phyloP scores from a whole-genome alignment of 2,888 invertebrate species.

The Himalopsyche kuldschensis region DNA sequence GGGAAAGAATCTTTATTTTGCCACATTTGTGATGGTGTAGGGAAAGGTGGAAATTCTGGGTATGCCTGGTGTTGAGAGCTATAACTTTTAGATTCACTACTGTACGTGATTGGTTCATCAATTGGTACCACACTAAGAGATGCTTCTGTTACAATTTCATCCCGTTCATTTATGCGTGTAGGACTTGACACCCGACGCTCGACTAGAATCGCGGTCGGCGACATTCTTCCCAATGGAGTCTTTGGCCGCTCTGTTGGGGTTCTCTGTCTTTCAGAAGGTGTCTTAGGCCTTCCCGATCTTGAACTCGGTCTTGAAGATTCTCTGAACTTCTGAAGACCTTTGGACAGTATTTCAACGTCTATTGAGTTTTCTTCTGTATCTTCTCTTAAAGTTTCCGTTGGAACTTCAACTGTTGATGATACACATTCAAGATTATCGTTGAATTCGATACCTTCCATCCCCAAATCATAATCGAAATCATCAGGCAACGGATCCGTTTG shows the following conservation, averaged over 20 bases:
- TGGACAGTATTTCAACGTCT: constrained; percentile 59
- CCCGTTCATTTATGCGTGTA: constrained; percentile 60
- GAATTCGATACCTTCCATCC: constrained; percentile 48
- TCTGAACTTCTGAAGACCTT: constrained; percentile 55
- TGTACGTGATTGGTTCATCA: constrained; percentile 47
- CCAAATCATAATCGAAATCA: constrained; percentile 69
- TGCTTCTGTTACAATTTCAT: constrained; percentile 68
- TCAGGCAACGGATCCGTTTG: constrained; percentile 85
- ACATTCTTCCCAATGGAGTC: constrained; percentile 59
- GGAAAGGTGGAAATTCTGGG: constrained; percentile 40
- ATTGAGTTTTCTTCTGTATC: constrained; percentile 45
- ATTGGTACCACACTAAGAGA: constrained; percentile 68
- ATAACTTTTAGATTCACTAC: background rate
- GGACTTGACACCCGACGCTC: constrained; percentile 64
- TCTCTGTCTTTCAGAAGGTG: constrained; percentile 58
- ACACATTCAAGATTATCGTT: constrained; percentile 5
- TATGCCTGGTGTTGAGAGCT: constrained; percentile 47
- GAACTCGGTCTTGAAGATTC: constrained; percentile 61
- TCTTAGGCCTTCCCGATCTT: constrained; percentile 60
- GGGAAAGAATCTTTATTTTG: constrained; percentile 28
- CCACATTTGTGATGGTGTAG: background rate
- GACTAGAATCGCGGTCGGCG: constrained; percentile 64
- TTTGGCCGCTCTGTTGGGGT: constrained; percentile 59
- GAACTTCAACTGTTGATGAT: background rate
- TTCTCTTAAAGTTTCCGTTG: constrained; percentile 8